phyloP scores from a whole-genome alignment of 2,113 vertebrate species.

The Chinchilla lanigera region DNA sequence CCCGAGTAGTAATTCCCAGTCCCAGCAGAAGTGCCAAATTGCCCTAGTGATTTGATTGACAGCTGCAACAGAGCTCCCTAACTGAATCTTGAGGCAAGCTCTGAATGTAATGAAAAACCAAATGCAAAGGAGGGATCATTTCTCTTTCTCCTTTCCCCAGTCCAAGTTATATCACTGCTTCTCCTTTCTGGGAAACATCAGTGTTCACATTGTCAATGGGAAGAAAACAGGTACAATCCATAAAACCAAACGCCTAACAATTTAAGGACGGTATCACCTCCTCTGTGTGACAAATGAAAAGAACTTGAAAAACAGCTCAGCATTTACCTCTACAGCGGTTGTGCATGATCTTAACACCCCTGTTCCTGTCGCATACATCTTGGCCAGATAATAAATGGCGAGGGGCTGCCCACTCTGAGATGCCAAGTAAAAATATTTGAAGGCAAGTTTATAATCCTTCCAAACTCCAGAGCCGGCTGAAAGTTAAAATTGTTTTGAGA shows the following conservation, averaged over 20 bases:
- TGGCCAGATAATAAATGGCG: constrained; percentile 83
- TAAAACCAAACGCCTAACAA: constrained; percentile 22
- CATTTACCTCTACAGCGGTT: constrained; percentile 83
- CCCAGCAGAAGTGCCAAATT: neutral
- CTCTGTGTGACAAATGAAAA: constrained; percentile 4
- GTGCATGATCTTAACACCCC: constrained; percentile 83
- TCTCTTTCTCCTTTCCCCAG: neutral
- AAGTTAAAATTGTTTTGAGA: constrained; percentile 73
- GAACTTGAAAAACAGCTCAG: neutral
- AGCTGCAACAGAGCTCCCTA: constrained; percentile 37
- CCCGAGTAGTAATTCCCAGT: neutral
- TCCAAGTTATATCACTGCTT: neutral
- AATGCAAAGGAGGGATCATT: neutral
- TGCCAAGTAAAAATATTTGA: constrained; percentile 85
- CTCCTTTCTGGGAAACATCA: neutral
- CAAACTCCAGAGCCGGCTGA: constrained; percentile 83
- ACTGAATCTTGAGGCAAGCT: constrained; percentile 34
- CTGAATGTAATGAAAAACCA: constrained; percentile 47
- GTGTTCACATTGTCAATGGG: constrained; percentile 1
- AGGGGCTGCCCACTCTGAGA: constrained; percentile 84
- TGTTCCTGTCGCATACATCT: constrained; percentile 83
- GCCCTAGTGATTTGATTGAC: constrained; percentile 34
- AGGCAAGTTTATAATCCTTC: constrained; percentile 85
- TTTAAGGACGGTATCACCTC: neutral
- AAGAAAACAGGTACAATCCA: neutral